A percentile compares a stretch with the other conserved stretches of the same genome.
Conservation (phyloP, 2,113 vertebrate species). For the Acinonyx jubatus region DNA sequence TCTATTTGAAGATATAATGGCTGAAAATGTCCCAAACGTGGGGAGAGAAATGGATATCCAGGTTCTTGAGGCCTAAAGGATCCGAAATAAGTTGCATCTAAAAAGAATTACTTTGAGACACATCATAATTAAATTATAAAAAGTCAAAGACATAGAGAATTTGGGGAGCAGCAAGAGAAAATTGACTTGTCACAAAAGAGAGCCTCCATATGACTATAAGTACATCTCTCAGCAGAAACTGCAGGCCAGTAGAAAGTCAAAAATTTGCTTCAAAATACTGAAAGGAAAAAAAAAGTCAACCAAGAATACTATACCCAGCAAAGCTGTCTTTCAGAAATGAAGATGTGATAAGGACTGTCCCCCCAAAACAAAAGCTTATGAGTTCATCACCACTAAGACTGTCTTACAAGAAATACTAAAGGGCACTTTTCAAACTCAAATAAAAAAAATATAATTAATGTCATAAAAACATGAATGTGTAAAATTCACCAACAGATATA, state of each 20-base stretch:
- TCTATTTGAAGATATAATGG: neutral
- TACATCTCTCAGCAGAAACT: neutral
- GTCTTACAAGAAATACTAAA: neutral
- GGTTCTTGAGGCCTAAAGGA: neutral
- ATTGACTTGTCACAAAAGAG: neutral
- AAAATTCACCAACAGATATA: neutral
- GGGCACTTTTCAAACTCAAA: neutral
- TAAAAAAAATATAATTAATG: neutral
- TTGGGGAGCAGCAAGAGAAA: constrained; percentile 16
- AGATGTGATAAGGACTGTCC: neutral
- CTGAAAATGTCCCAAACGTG: neutral
- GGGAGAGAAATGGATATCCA: neutral
- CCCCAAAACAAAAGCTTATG: neutral
- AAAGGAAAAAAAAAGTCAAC: neutral
- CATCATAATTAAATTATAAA: neutral
- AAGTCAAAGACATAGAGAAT: neutral
- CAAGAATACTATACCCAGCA: neutral
- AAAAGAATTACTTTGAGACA: neutral
- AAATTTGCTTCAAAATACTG: neutral
- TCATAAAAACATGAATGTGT: neutral
- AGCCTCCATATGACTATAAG: neutral
- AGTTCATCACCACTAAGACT: neutral
- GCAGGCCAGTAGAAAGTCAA: neutral
- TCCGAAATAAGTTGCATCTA: neutral
- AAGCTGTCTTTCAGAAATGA: neutral